phyloP scores from a whole-genome alignment of 2,888 invertebrate genomes.

The Prenolepis imparis region DNA sequence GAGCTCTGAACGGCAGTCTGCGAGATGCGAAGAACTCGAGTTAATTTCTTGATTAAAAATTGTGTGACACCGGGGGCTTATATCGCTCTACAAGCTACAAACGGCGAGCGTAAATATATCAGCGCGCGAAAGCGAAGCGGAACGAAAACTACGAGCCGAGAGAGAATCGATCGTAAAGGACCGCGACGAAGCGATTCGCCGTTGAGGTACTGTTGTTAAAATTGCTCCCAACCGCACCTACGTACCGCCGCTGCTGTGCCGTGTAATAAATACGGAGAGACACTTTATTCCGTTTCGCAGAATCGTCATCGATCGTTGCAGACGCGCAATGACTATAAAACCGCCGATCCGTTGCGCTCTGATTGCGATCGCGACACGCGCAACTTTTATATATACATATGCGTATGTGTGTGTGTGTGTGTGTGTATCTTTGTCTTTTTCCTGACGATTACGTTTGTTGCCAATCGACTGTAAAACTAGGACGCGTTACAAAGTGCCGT shows the following conservation, averaged over 20 bases:
- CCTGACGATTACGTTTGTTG: slow-evolving; percentile 34
- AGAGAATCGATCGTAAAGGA: slow-evolving; percentile 74
- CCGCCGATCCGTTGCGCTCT: slow-evolving; percentile 48
- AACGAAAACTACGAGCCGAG: slow-evolving; percentile 61
- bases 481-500: slow-evolving; percentile 41
- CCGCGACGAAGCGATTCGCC: slow-evolving; percentile 69
- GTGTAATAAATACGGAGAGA: slow-evolving; percentile 47
- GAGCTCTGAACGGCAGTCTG: too few relatives aligned
- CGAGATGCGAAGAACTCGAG: slow-evolving; percentile 11
- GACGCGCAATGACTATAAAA: slow-evolving; percentile 53
- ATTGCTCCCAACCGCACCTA: slow-evolving; percentile 64
- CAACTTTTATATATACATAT: background rate
- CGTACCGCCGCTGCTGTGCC: slow-evolving; percentile 4
- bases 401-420: background rate
- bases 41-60: slow-evolving; percentile 38
- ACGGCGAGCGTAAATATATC: slow-evolving; percentile 72
- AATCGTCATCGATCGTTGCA: slow-evolving; percentile 54
- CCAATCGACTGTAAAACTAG: slow-evolving; percentile 54
- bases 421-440: background rate
- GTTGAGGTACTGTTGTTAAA: slow-evolving; percentile 64
- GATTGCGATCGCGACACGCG: slow-evolving; percentile 37
- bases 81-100: slow-evolving; percentile 59
- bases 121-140: slow-evolving; percentile 38
- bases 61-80: slow-evolving; percentile 27
- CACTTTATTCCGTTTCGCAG: slow-evolving; percentile 51